Evolutionary conservation across 2,888 invertebrate species (phyloP).

Genomic region (Hirtodrosophila alboralis): DNA sequence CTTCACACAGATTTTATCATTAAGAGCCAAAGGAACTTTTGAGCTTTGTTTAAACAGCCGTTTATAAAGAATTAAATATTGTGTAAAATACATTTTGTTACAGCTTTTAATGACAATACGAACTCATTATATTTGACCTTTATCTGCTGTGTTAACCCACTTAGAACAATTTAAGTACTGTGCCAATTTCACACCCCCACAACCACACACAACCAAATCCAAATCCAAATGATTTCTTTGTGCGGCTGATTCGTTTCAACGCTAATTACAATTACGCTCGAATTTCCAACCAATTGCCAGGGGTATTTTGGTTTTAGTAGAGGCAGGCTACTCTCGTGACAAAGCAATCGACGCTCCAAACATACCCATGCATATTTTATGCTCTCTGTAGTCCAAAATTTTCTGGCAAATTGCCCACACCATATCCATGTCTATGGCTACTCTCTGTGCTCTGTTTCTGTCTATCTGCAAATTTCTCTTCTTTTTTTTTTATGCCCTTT

Average conservation of each 20-base stretch:
- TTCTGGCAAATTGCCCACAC: conserved; percentile 45
- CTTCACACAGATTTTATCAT: too few relatives aligned
- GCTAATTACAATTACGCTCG: conserved; percentile 71
- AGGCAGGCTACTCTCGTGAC: conserved; percentile 20
- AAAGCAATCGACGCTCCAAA: conserved; percentile 52
- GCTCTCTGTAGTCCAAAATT: conserved; percentile 31
- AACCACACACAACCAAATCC: conserved; percentile 1
- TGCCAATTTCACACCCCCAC: conserved; percentile 48
- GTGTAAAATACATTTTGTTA: too few relatives aligned
- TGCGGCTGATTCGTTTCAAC: conserved; percentile 46
- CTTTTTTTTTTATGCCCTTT: not conserved
- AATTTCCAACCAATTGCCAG: conserved; percentile 19
- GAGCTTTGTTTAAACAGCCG: too few relatives aligned
- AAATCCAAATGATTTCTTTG: conserved; percentile 45
- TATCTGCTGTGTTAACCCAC: conserved; percentile 61
- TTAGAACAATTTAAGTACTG: conserved; percentile 59
- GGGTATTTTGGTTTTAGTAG: not conserved
- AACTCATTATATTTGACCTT: conserved; percentile 48
- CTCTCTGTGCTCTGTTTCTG: conserved; percentile 10
- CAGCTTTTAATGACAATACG: not conserved
- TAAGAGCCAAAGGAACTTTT: too few relatives aligned
- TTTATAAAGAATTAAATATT: too few relatives aligned
- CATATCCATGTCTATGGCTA: conserved; percentile 21
- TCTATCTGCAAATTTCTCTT: conserved; percentile 2
- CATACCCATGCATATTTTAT: conserved; percentile 75